Conservation (phyloP, 1,140 invertebrate genomes). For the Dolichoris vasculosae region DNA sequence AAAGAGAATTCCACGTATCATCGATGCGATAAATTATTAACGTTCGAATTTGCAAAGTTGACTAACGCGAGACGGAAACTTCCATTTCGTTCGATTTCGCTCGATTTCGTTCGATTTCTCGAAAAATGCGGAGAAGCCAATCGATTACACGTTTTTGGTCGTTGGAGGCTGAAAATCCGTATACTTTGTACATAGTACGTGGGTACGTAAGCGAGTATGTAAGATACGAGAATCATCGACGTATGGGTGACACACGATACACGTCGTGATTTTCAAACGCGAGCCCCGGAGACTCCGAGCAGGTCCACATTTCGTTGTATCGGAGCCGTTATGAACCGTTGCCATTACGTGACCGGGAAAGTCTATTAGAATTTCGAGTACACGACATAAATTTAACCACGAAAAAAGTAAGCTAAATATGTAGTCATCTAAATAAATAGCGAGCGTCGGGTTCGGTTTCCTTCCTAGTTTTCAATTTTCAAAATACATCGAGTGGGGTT, state of each 20-base stretch:
- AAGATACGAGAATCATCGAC: background rate
- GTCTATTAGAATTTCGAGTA: conserved; percentile 43
- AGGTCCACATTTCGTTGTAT: background rate
- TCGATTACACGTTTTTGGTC: background rate
- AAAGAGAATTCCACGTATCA: no score
- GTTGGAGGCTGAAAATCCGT: background rate
- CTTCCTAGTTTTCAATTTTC: background rate
- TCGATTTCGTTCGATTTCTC: no score
- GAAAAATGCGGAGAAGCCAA: background rate
- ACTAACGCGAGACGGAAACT: no score
- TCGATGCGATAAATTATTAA: no score
- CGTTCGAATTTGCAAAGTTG: no score
- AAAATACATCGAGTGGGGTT: background rate
- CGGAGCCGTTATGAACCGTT: conserved; percentile 45
- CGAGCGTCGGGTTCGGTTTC: background rate
- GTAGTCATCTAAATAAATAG: background rate
- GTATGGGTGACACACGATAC: conserved; percentile 20
- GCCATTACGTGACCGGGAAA: conserved; percentile 44
- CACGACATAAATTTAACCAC: conserved; percentile 22
- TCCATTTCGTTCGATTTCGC: no score
- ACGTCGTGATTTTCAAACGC: conserved; percentile 33
- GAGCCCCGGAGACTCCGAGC: background rate
- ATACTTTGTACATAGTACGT: background rate
- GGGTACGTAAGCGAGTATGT: background rate
- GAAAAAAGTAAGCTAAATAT: background rate